Conservation (phyloP, 2,797 vertebrate species). For the Ceyx erithaca region DNA sequence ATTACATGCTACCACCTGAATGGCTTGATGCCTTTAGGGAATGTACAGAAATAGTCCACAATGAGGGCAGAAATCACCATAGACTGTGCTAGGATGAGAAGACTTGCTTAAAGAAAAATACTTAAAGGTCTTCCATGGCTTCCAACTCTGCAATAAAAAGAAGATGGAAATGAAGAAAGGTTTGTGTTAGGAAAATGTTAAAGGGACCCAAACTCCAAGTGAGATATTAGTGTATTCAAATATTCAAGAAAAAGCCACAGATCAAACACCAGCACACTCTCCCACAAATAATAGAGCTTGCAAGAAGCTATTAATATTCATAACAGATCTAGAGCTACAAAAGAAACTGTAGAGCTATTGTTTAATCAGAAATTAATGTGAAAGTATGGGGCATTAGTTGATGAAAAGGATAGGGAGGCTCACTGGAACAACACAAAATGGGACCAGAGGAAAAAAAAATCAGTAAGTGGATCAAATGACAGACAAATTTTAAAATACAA, state of each 20-base stretch:
- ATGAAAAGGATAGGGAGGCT: constrained; percentile 76
- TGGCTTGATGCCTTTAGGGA: constrained; percentile 78
- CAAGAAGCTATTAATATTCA: constrained; percentile 82
- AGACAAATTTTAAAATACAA: constrained; percentile 32
- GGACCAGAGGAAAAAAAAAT: constrained; percentile 59
- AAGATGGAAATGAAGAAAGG: constrained; percentile 65
- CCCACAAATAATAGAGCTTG: constrained; percentile 75
- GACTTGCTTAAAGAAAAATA: constrained; percentile 71
- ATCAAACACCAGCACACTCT: constrained; percentile 76
- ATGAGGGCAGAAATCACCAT: constrained; percentile 70
- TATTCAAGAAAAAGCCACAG: constrained; percentile 71
- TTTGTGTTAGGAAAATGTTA: constrained; percentile 66
- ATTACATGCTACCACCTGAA: constrained; percentile 78
- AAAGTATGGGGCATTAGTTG: constrained; percentile 69
- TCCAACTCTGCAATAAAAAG: constrained; percentile 52
- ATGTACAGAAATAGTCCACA: constrained; percentile 73
- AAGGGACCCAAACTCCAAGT: constrained; percentile 55
- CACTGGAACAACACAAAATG: constrained; percentile 25
- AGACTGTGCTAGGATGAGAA: constrained; percentile 55
- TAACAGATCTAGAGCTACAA: constrained; percentile 74
- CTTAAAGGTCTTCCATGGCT: constrained; percentile 62
- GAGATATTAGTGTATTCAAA: constrained; percentile 57
- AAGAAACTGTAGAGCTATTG: constrained; percentile 74
- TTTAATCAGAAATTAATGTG: constrained; percentile 74
- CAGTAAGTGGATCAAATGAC: constrained; percentile 59